These are phyloP conservation scores for Neodiprion fabricii DNA, from an alignment of 1,140 invertebrate genomes.

Conservation along the genomic window DNA sequence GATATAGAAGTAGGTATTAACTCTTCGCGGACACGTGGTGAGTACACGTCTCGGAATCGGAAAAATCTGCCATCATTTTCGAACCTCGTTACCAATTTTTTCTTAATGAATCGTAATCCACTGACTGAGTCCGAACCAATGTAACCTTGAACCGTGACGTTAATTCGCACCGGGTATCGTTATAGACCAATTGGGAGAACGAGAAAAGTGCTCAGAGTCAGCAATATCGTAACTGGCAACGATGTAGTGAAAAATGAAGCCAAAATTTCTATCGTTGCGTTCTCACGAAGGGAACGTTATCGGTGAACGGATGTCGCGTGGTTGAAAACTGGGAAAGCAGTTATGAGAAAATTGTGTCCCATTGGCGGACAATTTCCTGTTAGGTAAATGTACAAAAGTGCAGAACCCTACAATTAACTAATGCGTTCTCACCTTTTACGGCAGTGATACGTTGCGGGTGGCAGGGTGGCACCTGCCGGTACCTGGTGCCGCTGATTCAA, in stretches of 20 bases:
- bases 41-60: too few relatives aligned
- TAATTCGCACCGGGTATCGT: too few relatives aligned
- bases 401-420: constrained; percentile 42
- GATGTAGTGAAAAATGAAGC: too few relatives aligned
- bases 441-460: background rate
- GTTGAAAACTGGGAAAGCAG: background rate
- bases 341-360: background rate
- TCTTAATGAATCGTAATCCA: too few relatives aligned
- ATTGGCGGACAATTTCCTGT: constrained; percentile 20
- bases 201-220: too few relatives aligned
- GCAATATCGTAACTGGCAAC: too few relatives aligned
- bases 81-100: too few relatives aligned
- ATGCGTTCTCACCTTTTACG: constrained; percentile 32
- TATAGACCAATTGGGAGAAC: too few relatives aligned
- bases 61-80: too few relatives aligned
- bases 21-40: too few relatives aligned
- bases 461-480: constrained; percentile 23
- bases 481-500: constrained; percentile 57
- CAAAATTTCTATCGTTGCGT: background rate
- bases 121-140: too few relatives aligned
- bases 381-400: constrained; percentile 14
- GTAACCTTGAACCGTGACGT: too few relatives aligned
- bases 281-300: background rate
- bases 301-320: background rate
- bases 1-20: background rate